phyloP scores from a whole-genome alignment of 2,113 vertebrate species.

The Myanophis thanlyinensis region DNA sequence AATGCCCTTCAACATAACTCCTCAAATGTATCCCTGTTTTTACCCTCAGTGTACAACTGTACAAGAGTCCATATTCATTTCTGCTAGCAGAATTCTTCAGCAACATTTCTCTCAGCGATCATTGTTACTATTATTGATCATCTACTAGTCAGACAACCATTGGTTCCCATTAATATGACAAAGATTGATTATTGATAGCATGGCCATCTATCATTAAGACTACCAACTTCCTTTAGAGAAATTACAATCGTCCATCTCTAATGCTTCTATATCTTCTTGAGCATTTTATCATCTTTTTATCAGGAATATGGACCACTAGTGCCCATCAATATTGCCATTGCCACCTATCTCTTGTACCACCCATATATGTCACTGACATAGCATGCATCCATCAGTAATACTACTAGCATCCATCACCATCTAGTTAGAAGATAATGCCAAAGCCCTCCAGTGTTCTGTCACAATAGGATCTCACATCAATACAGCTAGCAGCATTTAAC shows the following conservation, averaged over 20 bases:
- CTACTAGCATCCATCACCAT: background rate
- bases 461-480: background rate
- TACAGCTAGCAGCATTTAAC: background rate
- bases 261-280: background rate
- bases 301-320: background rate
- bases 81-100: background rate
- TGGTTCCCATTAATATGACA: background rate
- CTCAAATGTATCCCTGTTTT: background rate
- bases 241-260: background rate
- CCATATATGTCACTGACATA: background rate
- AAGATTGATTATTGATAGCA: background rate
- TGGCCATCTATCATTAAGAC: background rate
- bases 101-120: background rate
- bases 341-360: background rate
- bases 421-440: background rate
- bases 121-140: background rate
- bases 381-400: background rate
- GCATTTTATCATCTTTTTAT: background rate
- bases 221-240: conserved; percentile 4
- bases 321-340: background rate
- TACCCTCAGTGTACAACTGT: background rate
- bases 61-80: background rate
- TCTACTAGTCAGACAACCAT: background rate
- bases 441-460: background rate
- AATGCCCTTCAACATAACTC: background rate